Conservation (phyloP, 2,888 invertebrate species). For the Altica lythri region DNA sequence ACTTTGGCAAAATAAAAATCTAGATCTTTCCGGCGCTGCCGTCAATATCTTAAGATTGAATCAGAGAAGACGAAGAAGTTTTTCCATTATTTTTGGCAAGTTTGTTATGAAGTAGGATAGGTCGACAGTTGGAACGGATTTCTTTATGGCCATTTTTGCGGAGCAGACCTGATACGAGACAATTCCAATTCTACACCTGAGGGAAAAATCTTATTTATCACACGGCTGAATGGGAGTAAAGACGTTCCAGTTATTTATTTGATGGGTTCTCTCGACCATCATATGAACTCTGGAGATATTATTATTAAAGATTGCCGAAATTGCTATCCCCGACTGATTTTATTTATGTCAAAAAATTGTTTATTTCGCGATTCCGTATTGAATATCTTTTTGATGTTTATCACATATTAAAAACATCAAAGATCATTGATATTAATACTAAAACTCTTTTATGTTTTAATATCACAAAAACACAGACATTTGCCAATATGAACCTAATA, state of each 20-base stretch:
- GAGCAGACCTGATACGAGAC: constrained; percentile 18
- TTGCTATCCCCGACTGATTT: constrained; percentile 3
- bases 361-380: too few relatives aligned
- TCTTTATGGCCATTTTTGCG: constrained; percentile 17
- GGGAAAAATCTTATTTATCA: constrained; percentile 25
- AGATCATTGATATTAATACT: too few relatives aligned
- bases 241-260: constrained; percentile 23
- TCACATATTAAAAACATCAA: too few relatives aligned
- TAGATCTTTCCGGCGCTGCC: neutral
- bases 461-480: too few relatives aligned
- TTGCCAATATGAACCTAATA: too few relatives aligned
- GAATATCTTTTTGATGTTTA: too few relatives aligned
- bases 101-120: constrained; percentile 19
- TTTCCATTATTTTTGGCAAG: constrained; percentile 22
- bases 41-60: constrained; percentile 15
- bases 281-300: constrained; percentile 16
- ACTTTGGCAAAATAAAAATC: neutral
- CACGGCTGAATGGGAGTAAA: constrained; percentile 7
- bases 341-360: constrained; percentile 11
- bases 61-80: constrained; percentile 9
- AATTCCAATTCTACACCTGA: constrained; percentile 24
- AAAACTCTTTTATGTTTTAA: too few relatives aligned
- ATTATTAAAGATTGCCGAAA: constrained; percentile 16
- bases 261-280: constrained; percentile 19
- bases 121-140: constrained; percentile 21